Conservation (phyloP, 1,140 invertebrate genomes). For the Trinorchestia longiramus region DNA sequence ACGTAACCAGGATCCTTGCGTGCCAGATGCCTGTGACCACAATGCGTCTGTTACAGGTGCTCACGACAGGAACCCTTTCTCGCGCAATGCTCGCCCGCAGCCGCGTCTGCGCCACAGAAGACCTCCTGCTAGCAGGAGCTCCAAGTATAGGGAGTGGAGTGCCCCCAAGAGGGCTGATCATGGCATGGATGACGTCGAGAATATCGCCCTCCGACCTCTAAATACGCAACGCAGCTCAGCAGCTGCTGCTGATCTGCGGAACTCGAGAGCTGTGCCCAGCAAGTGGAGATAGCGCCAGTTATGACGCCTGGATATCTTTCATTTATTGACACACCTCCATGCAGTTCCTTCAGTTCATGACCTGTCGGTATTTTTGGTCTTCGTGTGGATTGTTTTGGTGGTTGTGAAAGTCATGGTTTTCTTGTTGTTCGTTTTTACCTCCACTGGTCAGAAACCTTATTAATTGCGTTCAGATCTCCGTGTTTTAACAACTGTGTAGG, state of each 20-base stretch:
- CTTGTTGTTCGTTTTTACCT: not conserved
- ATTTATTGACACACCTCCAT: not conserved
- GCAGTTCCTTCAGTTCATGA: not conserved
- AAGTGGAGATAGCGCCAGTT: conserved; percentile 40
- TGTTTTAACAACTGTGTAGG: not conserved
- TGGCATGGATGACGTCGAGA: not conserved
- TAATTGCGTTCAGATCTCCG: not conserved
- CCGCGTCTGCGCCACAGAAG: conserved; percentile 15
- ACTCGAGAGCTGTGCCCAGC: not conserved
- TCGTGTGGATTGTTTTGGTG: conserved; percentile 12
- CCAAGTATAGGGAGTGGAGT: conserved; percentile 43
- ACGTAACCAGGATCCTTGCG: not conserved
- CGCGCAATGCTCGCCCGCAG: conserved; percentile 16
- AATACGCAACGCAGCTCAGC: not conserved
- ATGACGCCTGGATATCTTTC: not conserved
- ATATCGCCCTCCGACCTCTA: not conserved
- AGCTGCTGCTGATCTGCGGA: not conserved
- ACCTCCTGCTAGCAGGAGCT: conserved; percentile 11
- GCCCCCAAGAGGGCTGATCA: not conserved
- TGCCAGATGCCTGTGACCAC: not conserved
- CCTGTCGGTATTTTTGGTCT: not conserved
- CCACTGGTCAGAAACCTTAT: not conserved
- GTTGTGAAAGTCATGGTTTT: not conserved
- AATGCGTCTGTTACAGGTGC: not conserved
- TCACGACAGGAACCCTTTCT: not conserved